phyloP scores from a whole-genome alignment of 2,888 invertebrate species.

The Aphidius colemani region DNA sequence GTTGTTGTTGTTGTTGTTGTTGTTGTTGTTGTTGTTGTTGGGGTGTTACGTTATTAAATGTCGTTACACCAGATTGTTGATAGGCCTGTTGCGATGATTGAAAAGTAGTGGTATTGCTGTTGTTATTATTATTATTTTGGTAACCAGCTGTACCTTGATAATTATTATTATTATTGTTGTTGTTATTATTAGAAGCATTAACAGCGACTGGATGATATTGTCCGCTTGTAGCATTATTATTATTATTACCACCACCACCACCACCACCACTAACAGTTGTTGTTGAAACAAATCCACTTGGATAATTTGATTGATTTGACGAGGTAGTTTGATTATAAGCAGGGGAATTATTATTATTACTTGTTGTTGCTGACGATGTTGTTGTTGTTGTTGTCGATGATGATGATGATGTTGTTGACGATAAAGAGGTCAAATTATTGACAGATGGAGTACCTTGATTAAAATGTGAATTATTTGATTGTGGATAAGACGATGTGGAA shows the following conservation, averaged over 20 bases:
- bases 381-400: no score
- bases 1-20: slow-evolving; percentile 22
- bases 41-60: slow-evolving; percentile 52
- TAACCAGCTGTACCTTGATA: slow-evolving; percentile 51
- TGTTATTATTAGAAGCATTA: slow-evolving; percentile 19
- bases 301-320: slow-evolving; percentile 54
- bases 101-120: slow-evolving; percentile 50
- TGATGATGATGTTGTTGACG: slow-evolving; percentile 44
- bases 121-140: slow-evolving; percentile 32
- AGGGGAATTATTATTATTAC: slow-evolving; percentile 36
- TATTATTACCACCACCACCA: no score
- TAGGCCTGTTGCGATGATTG: slow-evolving; percentile 54
- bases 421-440: slow-evolving; percentile 39
- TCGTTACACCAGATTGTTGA: slow-evolving; percentile 52
- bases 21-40: slow-evolving; percentile 35
- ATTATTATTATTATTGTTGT: slow-evolving; percentile 51
- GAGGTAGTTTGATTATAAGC: slow-evolving; percentile 53
- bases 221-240: slow-evolving; percentile 28
- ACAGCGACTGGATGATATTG: slow-evolving; percentile 45
- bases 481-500: slow-evolving; percentile 47
- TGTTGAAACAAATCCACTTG: slow-evolving; percentile 52
- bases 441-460: slow-evolving; percentile 43
- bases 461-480: slow-evolving; percentile 53
- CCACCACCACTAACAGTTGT: slow-evolving; percentile 38
- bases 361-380: slow-evolving; percentile 27